phyloP scores from a whole-genome alignment of 2,113 vertebrate species.

The Triplophysa tibetana region DNA sequence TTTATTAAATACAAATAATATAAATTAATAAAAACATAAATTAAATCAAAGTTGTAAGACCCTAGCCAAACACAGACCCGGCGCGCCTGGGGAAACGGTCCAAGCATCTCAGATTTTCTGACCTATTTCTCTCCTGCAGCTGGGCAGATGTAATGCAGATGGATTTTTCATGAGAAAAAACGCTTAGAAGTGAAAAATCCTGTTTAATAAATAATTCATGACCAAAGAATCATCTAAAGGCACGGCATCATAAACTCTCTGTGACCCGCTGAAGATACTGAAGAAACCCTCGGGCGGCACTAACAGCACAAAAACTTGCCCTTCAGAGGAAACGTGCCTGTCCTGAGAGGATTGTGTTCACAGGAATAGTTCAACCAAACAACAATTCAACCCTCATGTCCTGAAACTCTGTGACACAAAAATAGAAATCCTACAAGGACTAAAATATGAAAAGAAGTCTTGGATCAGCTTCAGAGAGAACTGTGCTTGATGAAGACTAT shows the following conservation, averaged over 20 bases:
- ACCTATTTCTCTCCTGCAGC: constrained; percentile 34
- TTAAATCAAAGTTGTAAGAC: too few species aligned
- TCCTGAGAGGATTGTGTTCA: neutral
- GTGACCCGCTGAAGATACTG: constrained; percentile 29
- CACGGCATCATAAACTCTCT: neutral
- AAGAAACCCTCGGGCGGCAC: neutral
- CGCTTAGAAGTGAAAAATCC: neutral
- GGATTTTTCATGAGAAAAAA: constrained; percentile 36
- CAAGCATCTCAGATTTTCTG: constrained; percentile 15
- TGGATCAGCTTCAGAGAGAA: too few species aligned
- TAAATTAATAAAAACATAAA: too few species aligned
- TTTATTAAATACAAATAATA: too few species aligned
- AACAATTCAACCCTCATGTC: neutral
- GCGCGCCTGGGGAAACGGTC: too few species aligned
- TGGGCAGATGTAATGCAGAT: neutral
- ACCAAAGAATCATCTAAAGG: neutral
- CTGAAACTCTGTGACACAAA: too few species aligned
- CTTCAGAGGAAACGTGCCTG: neutral
- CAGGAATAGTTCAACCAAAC: neutral
- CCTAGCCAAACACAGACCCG: too few species aligned
- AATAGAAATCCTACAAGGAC: too few species aligned
- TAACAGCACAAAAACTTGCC: too few species aligned
- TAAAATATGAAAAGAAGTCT: too few species aligned
- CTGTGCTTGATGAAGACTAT: too few species aligned
- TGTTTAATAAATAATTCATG: constrained; percentile 1